phyloP scores from a whole-genome alignment of 2,888 invertebrate species.

The Julus scanicus region DNA sequence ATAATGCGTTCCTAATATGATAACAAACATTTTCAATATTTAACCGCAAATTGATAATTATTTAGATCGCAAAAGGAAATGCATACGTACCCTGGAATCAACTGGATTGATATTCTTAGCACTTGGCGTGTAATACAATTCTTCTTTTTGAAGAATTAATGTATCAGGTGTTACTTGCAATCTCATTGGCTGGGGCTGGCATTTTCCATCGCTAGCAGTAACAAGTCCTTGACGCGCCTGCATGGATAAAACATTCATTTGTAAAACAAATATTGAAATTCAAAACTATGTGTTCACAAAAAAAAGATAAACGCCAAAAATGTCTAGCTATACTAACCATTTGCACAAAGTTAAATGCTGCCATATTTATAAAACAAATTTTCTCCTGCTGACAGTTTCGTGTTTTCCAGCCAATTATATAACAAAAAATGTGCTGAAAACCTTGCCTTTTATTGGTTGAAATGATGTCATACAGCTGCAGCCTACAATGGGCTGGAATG shows the following conservation, averaged over 20 bases:
- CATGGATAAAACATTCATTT: constrained; percentile 15
- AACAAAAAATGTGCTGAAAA: neutral
- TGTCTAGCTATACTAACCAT: neutral
- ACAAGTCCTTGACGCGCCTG: constrained; percentile 63
- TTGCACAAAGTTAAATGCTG: neutral
- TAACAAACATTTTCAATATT: constrained; percentile 57
- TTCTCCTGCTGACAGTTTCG: neutral
- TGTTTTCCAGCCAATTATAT: constrained; percentile 8
- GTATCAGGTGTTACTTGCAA: constrained; percentile 67
- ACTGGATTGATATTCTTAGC: constrained; percentile 41
- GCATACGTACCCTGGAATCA: constrained; percentile 47
- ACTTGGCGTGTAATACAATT: constrained; percentile 61
- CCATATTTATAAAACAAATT: constrained; percentile 3
- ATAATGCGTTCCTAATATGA: constrained; percentile 50
- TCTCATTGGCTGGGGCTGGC: constrained; percentile 65
- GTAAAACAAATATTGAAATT: neutral
- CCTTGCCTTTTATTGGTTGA: constrained; percentile 8
- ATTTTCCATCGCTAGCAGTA: constrained; percentile 65
- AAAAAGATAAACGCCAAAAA: neutral
- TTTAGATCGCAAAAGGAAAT: neutral
- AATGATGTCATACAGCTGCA: constrained; percentile 8
- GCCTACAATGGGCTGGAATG: neutral
- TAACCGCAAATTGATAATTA: constrained; percentile 58
- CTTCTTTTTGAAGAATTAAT: constrained; percentile 66
- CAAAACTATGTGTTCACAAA: constrained; percentile 19